Conservation (phyloP, 2,113 vertebrate genomes). For the Urocitellus parryii region DNA sequence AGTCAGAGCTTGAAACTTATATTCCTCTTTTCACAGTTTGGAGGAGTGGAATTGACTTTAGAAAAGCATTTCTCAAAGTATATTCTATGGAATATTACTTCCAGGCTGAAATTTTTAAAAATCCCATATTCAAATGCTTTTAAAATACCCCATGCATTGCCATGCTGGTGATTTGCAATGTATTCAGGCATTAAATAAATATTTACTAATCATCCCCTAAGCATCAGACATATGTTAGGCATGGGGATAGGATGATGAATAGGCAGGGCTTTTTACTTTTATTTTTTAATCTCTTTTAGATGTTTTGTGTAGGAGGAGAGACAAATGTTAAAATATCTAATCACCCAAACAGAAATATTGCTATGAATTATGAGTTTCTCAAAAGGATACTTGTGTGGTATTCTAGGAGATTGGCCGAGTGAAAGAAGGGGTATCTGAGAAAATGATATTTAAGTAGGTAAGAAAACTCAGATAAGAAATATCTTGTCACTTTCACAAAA, state of each 20-base stretch:
- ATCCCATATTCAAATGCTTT: background rate
- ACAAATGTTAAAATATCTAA: conserved; percentile 42
- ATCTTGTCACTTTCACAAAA: background rate
- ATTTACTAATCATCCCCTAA: background rate
- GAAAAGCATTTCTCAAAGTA: conserved; percentile 70
- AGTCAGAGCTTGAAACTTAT: conserved; percentile 72
- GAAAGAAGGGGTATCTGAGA: background rate
- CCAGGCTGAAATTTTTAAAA: background rate
- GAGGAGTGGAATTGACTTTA: conserved; percentile 71
- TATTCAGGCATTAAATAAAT: conserved; percentile 23
- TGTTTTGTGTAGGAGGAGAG: background rate
- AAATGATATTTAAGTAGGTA: background rate
- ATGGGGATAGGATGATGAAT: background rate
- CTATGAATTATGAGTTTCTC: background rate
- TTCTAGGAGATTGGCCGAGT: background rate
- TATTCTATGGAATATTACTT: conserved; percentile 61
- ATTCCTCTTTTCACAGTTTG: conserved; percentile 73
- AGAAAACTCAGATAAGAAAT: background rate
- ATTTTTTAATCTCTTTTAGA: background rate
- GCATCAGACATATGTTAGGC: background rate
- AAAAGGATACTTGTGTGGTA: background rate
- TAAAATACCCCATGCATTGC: background rate
- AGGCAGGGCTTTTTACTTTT: background rate
- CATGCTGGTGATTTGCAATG: background rate
- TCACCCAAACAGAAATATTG: background rate